A percentile compares a stretch with the other conserved stretches of the same genome.
These are phyloP conservation scores for Amitus sp. DNA, from an alignment of 2,888 invertebrate species.

Conservation along the genomic window DNA sequence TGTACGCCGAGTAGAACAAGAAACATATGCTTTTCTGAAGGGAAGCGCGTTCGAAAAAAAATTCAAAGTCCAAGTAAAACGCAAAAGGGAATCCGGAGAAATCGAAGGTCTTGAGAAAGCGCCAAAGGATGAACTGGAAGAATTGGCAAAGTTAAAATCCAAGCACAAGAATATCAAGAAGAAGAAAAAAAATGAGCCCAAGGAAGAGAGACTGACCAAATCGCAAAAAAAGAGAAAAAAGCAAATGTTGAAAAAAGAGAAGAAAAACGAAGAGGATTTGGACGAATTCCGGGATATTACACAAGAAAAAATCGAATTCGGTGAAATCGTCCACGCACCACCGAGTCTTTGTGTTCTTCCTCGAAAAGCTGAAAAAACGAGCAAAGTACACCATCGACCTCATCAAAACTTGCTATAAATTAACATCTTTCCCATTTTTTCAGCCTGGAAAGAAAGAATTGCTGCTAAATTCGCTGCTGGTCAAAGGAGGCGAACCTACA, in stretches of 20 bases:
- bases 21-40: constrained; percentile 71
- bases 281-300: constrained; percentile 68
- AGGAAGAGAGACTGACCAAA: constrained; percentile 64
- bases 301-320: constrained; percentile 76
- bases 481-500: constrained; percentile 31
- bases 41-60: constrained; percentile 74
- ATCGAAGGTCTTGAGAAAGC: constrained; percentile 66
- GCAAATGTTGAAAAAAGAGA: constrained; percentile 66
- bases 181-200: constrained; percentile 56
- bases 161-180: constrained; percentile 59
- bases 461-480: constrained; percentile 71
- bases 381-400: constrained; percentile 56
- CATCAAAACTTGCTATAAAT: background rate
- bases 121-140: constrained; percentile 69
- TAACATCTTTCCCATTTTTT: constrained; percentile 45
- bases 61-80: constrained; percentile 70
- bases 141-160: constrained; percentile 65
- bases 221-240: constrained; percentile 69
- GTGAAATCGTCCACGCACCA: constrained; percentile 79
- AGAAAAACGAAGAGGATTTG: too few relatives aligned
- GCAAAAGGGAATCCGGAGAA: constrained; percentile 68
- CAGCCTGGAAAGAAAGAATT: constrained; percentile 75
- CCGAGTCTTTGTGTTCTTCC: constrained; percentile 72
- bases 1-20: constrained; percentile 73
- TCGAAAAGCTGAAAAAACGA: constrained; percentile 64